A percentile compares a stretch with the other conserved stretches of the same genome.
Conservation (phyloP, 2,797 vertebrate species). For the Galagoides demidoff region DNA sequence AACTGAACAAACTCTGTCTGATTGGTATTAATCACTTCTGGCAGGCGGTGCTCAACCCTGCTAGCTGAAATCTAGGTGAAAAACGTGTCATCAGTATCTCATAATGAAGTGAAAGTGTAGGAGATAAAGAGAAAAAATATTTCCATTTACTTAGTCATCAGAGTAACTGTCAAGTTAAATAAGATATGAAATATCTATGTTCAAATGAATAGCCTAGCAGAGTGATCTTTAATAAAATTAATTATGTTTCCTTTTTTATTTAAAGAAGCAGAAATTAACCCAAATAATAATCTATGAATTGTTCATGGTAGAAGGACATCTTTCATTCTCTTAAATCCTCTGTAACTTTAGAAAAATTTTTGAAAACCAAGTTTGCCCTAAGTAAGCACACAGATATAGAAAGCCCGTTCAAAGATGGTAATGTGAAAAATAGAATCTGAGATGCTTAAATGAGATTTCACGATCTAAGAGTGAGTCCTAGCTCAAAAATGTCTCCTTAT, state of each 20-base stretch:
- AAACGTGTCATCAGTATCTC: constrained; percentile 86
- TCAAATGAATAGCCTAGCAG: constrained; percentile 75
- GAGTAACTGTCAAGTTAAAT: constrained; percentile 80
- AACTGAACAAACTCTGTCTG: constrained; percentile 87
- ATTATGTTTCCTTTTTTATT: constrained; percentile 69
- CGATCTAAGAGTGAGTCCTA: neutral
- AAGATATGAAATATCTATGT: constrained; percentile 36
- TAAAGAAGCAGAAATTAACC: constrained; percentile 63
- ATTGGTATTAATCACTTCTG: constrained; percentile 89
- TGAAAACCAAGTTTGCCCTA: neutral
- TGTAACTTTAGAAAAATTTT: neutral
- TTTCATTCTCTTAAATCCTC: neutral
- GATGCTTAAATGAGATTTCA: neutral
- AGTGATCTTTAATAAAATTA: constrained; percentile 59
- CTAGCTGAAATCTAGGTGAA: constrained; percentile 85
- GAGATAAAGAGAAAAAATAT: constrained; percentile 79
- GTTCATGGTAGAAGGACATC: neutral
- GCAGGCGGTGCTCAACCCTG: constrained; percentile 85
- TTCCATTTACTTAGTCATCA: constrained; percentile 76
- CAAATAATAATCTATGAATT: constrained; percentile 23
- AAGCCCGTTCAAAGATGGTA: neutral
- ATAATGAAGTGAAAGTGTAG: constrained; percentile 85
- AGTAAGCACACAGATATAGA: neutral
- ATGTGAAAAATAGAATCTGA: neutral
- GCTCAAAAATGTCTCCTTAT: neutral